These are phyloP conservation scores for Peromyscus eremicus DNA, from an alignment of 2,797 vertebrate species.

Conservation along the genomic window DNA sequence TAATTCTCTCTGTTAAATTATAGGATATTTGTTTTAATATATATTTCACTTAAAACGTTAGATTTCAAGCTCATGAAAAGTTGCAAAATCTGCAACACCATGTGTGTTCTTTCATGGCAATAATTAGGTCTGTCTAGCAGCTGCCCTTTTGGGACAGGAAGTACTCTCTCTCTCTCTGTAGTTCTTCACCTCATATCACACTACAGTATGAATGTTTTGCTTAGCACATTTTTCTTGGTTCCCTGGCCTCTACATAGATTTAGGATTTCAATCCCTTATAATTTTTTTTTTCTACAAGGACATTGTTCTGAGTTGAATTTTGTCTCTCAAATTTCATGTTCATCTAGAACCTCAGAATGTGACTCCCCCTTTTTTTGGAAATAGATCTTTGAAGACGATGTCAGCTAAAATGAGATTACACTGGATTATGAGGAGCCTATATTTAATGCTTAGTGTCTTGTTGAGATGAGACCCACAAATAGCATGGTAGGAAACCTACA, in stretches of 20 bases:
- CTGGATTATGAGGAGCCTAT: not conserved
- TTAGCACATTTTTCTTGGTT: not conserved
- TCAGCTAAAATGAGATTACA: not conserved
- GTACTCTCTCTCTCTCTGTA: not conserved
- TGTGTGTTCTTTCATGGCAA: not conserved
- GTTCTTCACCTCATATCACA: not conserved
- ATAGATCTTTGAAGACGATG: not conserved
- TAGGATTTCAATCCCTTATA: not conserved
- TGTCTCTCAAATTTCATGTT: conserved; percentile 18
- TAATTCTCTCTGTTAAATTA: not conserved
- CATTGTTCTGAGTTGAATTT: not conserved
- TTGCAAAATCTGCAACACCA: not conserved
- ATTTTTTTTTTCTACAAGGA: not conserved
- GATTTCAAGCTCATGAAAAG: not conserved
- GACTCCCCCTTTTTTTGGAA: not conserved
- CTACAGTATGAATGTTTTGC: not conserved
- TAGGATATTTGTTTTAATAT: not conserved
- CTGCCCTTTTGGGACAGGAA: too few species aligned
- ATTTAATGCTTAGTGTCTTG: not conserved
- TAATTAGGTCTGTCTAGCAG: not conserved
- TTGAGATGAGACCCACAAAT: not conserved
- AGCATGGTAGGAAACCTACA: not conserved
- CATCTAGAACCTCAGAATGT: not conserved
- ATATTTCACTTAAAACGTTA: not conserved
- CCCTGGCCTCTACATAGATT: not conserved